phyloP scores from a whole-genome alignment of 2,113 vertebrate species.

The Pionites leucogaster region DNA sequence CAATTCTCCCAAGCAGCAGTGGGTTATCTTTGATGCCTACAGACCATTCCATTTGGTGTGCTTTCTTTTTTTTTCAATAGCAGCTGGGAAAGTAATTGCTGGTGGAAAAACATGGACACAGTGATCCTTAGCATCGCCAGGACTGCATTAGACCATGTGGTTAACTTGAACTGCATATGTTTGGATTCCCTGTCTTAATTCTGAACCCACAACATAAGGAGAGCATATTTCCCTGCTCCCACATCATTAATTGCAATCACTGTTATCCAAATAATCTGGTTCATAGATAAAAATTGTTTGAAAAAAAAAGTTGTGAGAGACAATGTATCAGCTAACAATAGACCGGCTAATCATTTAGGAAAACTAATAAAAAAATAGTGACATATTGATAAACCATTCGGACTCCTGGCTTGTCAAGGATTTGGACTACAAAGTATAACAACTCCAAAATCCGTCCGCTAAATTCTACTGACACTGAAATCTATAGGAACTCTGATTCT shows the following conservation, averaged over 20 bases:
- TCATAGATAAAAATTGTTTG: conserved; percentile 29
- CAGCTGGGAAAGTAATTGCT: conserved; percentile 56
- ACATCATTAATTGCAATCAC: conserved; percentile 59
- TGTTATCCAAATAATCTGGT: conserved; percentile 59
- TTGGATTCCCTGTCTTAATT: conserved; percentile 50
- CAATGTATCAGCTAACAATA: conserved; percentile 54
- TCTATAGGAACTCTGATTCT: neutral
- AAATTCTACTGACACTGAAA: conserved; percentile 17
- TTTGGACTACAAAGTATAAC: conserved; percentile 55
- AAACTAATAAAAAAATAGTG: conserved; percentile 51
- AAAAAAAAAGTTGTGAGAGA: neutral
- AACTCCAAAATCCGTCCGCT: conserved; percentile 19
- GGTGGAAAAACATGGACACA: conserved; percentile 19
- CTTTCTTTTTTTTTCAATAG: neutral
- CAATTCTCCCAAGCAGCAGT: neutral
- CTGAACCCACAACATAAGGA: conserved; percentile 56
- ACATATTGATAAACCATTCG: conserved; percentile 55
- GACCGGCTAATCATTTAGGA: conserved; percentile 19
- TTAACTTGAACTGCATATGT: conserved; percentile 41
- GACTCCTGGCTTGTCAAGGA: conserved; percentile 42
- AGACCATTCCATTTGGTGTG: neutral
- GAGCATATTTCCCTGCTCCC: conserved; percentile 49
- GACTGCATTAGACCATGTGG: conserved; percentile 37
- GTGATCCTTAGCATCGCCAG: neutral
- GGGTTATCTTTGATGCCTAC: conserved; percentile 14